Evolutionary conservation across 1,140 invertebrate species (phyloP).

Genomic region (Drosophila tristis): DNA sequence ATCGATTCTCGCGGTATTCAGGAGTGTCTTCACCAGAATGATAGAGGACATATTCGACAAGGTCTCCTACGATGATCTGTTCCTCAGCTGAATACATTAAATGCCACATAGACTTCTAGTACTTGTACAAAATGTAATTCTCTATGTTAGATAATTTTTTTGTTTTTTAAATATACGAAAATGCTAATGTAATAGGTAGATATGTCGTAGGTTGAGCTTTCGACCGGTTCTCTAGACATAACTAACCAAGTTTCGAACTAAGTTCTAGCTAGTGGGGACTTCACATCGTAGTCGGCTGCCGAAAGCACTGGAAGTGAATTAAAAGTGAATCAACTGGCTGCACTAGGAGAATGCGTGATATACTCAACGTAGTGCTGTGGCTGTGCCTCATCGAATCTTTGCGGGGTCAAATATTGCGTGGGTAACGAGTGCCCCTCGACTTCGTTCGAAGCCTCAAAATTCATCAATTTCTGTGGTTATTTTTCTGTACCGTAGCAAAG

Average conservation of each 20-base stretch:
- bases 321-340: background rate
- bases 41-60: background rate
- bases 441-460: background rate
- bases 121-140: no score
- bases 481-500: slow-evolving; percentile 17
- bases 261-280: background rate
- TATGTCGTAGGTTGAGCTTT: background rate
- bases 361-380: slow-evolving; percentile 5
- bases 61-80: background rate
- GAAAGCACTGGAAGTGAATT: slow-evolving; percentile 23
- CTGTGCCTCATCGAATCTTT: slow-evolving; percentile 5
- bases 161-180: background rate
- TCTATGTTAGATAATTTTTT: slow-evolving; percentile 6
- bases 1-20: slow-evolving; percentile 26
- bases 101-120: no score
- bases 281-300: slow-evolving; percentile 24
- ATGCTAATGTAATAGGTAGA: slow-evolving; percentile 21
- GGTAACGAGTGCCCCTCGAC: slow-evolving; percentile 13
- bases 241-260: background rate
- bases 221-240: slow-evolving; percentile 24
- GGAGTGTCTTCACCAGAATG: slow-evolving; percentile 17
- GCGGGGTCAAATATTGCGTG: slow-evolving; percentile 36
- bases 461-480: background rate
- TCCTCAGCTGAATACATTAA: no score
- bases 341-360: slow-evolving; percentile 26